Base-by-base conservation (phyloP, 2,797 vertebrate species). In the Lemur catta region DNA sequence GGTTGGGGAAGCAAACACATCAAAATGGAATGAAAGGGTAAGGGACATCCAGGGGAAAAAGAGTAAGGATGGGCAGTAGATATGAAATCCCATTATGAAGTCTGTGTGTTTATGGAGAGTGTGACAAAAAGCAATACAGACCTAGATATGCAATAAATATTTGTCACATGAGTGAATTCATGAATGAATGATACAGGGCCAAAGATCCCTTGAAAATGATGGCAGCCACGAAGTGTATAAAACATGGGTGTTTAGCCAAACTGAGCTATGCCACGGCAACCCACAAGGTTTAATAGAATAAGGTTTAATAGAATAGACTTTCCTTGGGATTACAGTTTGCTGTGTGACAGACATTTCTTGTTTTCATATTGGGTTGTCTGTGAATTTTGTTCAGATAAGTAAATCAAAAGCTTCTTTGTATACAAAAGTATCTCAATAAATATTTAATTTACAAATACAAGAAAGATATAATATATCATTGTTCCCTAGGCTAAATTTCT, bases 341-440 rank as follows among this genome's bases (percentile, higher is more conserved):
- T 59, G 11, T 82, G 26, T 82, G 72, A 74, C 35, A 38, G 81
- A 78, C 35, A n/a, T 89, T 79, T 91, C 74, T 89, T 86, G 4
- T 65, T 79, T 92, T 86, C n/a, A 38, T 55, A 61, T 55, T 78
- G 71, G 5, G 9, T 65, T 7, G 50, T 87, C 35, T 84, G 14
- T 85, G 86, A 74, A 52, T 82, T 96, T 80, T 91, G 11, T 79
- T 92, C 52, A 86, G 57, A 41, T 79, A 30, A 80, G 12, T 61
- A 93, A 90, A 85, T 46, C 48, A 94, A 90, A 96, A 89, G 12
- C 7, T 78, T 88, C 57, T 89, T 91, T 63, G 33, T 20, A 41
- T 78, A 3, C 38, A 82, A 95, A 81, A 85, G 6, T 80, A 91
- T 69, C 18, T 80, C 80, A 93, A 50, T 57, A 61, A 63, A 55